Evolutionary conservation across 1,140 invertebrate species (phyloP).

Genomic region (Magallana gigas): DNA sequence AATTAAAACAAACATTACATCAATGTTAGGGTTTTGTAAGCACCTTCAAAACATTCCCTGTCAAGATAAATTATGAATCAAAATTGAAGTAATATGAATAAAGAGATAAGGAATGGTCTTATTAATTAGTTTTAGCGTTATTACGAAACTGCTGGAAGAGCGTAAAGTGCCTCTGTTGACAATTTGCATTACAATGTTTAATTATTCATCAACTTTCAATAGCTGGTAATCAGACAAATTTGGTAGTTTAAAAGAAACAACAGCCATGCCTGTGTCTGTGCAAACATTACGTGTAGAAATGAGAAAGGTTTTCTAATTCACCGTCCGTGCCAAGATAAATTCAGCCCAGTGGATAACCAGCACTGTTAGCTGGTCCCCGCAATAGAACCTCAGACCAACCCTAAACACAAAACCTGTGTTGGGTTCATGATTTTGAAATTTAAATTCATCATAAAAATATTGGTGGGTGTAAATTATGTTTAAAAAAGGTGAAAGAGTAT

Average conservation of each 20-base stretch:
- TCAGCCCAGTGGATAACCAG: not conserved
- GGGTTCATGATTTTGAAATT: too few species aligned
- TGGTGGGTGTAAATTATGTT: too few species aligned
- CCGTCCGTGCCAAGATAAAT: not conserved
- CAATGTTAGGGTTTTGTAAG: not conserved
- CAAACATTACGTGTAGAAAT: not conserved
- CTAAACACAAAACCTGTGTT: too few species aligned
- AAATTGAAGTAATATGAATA: not conserved
- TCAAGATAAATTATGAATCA: not conserved
- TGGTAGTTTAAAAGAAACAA: not conserved
- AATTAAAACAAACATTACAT: slow-evolving; percentile 25
- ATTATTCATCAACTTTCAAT: slow-evolving; percentile 34
- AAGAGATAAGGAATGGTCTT: not conserved
- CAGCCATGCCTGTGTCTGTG: not conserved
- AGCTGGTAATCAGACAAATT: not conserved
- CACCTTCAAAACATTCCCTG: not conserved
- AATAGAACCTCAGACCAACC: too few species aligned
- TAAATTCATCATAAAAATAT: too few species aligned
- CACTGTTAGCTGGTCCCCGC: too few species aligned
- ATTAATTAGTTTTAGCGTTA: not conserved
- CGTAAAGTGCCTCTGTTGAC: not conserved
- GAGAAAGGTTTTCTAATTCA: not conserved
- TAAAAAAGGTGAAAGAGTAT: too few species aligned
- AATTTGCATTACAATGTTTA: not conserved
- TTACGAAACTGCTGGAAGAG: not conserved